A percentile compares a stretch with the other conserved stretches of the same genome.
These are phyloP conservation scores for Hippoglossus stenolepis DNA, from an alignment of 2,113 vertebrate genomes.

Conservation along the genomic window DNA sequence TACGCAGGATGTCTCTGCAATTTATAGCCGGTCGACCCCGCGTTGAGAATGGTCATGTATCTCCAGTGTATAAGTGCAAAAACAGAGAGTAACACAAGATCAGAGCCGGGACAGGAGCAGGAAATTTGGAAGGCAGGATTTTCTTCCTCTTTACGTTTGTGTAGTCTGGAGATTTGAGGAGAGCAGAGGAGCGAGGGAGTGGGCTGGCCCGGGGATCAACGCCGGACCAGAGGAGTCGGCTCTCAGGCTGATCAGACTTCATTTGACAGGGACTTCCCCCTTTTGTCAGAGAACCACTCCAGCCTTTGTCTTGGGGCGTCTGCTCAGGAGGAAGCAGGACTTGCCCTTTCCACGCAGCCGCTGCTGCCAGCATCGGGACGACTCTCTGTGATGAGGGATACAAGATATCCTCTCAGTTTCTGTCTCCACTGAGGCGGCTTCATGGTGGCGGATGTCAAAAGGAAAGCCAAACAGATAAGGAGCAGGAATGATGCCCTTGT, in stretches of 20 bases:
- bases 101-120: conserved; percentile 36
- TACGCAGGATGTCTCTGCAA: conserved; percentile 43
- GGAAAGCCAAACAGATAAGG: conserved; percentile 79
- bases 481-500: conserved; percentile 77
- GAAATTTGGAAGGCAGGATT: conserved; percentile 42
- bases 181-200: conserved; percentile 26
- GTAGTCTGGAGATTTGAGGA: conserved; percentile 36
- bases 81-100: conserved; percentile 58
- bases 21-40: conserved; percentile 24
- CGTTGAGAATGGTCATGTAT: conserved; percentile 25
- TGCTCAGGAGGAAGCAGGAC: conserved; percentile 44
- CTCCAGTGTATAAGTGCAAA: conserved; percentile 53
- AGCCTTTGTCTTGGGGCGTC: conserved; percentile 44
- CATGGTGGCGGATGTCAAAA: conserved; percentile 81
- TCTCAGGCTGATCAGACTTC: conserved; percentile 41
- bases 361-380: conserved; percentile 56
- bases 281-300: conserved; percentile 41
- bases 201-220: conserved; percentile 7
- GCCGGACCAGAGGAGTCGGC: conserved; percentile 18
- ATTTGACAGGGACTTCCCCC: conserved; percentile 56
- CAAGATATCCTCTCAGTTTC: conserved; percentile 74
- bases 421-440: conserved; percentile 69
- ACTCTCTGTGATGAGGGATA: conserved; percentile 69
- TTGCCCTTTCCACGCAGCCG: conserved; percentile 30
- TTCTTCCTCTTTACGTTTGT: conserved; percentile 10